Evolutionary conservation across 2,113 vertebrate species (phyloP), one percentile per base, ranked within the genome.

Genomic region (Scomber scombrus): DNA sequence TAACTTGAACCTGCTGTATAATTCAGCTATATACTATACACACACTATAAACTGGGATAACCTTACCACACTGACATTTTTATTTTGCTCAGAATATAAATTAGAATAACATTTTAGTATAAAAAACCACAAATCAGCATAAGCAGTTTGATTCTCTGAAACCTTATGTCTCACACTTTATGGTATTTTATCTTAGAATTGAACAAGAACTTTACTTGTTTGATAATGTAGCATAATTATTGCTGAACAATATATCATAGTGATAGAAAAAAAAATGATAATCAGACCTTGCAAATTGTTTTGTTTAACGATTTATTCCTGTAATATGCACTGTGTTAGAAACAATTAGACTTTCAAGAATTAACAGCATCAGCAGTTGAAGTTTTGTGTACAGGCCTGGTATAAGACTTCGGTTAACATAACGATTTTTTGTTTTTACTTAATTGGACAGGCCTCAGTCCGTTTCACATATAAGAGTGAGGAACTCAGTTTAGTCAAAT

Each of bases 371-470:
- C 4, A 55, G 40, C 29, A 45, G 13, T 18, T 63, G 3, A 52
- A 14, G 21, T 4, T 14, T 15, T 14, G 18, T 68, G 12, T 34
- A 55, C 12, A 43, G 49, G 26, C 43, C n/a, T 58, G 19, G 8
- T 19, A 50, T 47, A 31, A 16, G n/a, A 56, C 21, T 64, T 29
- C 21, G 15, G 7, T 71, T 52, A 80, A 3, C 31, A 31, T 19
- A 16, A 67, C 19, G 23, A 31, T 47, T 23, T 2, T 62, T 26
- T 19, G 14, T 15, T 4, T n/a, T 6, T 55, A 26, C n/a, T 52
- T 31, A 29, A 8, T 26, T 45, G 54, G 2, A 63, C 40, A 70
- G 71, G 56, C 29, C 69, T 66, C 45, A 60, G 61, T 60, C 29
- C 9, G 29, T n/a, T 15, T 60, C 26, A 61, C 40, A 58, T 40